These are phyloP conservation scores for Holothuria glaberrima DNA, from an alignment of 35 echinoderm and acorn worm genomes.

Conservation along the genomic window DNA sequence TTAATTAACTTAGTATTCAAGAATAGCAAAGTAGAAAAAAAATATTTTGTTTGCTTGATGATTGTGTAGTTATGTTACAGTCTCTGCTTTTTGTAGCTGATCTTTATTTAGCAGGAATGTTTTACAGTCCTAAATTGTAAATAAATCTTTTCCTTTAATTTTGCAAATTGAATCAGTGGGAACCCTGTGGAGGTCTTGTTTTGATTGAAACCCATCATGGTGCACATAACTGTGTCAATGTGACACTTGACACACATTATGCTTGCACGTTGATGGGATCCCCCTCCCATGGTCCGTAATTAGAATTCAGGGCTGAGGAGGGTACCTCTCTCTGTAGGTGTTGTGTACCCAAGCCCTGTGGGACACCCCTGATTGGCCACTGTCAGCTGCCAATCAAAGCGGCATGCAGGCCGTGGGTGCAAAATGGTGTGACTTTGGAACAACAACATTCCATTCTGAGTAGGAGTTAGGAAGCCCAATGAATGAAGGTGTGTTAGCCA, in stretches of 20 bases:
- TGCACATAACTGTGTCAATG: constrained; percentile 56
- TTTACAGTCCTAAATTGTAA: neutral
- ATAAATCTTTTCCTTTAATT: constrained; percentile 25
- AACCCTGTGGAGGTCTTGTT: constrained; percentile 33
- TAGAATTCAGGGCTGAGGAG: constrained; percentile 36
- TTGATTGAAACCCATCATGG: constrained; percentile 34
- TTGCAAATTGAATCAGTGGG: constrained; percentile 47
- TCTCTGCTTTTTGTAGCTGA: no score
- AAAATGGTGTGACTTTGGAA: constrained; percentile 42
- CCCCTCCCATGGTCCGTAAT: constrained; percentile 50
- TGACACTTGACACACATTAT: constrained; percentile 44
- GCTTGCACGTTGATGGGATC: neutral
- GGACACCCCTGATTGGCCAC: constrained; percentile 19
- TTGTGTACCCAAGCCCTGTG: constrained; percentile 43
- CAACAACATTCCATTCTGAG: constrained; percentile 43
- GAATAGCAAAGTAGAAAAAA: no score
- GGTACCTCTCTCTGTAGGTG: constrained; percentile 42
- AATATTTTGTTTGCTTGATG: no score
- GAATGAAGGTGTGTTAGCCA: no score
- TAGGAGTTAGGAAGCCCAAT: no score
- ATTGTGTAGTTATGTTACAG: no score
- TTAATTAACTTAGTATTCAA: no score
- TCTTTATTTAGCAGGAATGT: constrained; percentile 2
- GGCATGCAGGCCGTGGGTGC: constrained; percentile 12
- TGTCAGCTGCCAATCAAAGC: constrained; percentile 30